Evolutionary conservation across 2,888 invertebrate species (phyloP).

Genomic region (Cataglyphis cursor): DNA sequence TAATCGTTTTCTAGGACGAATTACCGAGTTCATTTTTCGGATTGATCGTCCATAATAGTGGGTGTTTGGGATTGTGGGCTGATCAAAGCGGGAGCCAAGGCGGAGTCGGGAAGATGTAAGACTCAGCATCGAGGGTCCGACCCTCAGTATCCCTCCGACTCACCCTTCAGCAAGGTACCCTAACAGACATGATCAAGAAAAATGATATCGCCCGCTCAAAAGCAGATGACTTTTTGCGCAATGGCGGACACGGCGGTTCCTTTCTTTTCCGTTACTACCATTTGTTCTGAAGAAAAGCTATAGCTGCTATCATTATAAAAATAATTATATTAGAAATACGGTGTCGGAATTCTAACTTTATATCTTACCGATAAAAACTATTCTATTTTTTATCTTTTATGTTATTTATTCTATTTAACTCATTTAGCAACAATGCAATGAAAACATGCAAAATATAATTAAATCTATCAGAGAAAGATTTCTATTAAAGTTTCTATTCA

Average conservation of each 20-base stretch:
- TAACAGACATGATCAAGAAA: conserved; percentile 84
- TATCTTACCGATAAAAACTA: background rate
- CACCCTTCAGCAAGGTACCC: conserved; percentile 60
- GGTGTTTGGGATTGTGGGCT: conserved; percentile 83
- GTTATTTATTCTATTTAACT: background rate
- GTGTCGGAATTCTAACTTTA: background rate
- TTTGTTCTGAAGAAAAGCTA: conserved; percentile 58
- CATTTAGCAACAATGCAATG: too few relatives aligned
- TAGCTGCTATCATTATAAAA: conserved; percentile 56
- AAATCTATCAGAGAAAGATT: background rate
- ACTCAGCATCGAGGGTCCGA: conserved; percentile 84
- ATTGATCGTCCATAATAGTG: conserved; percentile 86
- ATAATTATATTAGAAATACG: conserved; percentile 9
- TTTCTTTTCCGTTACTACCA: conserved; percentile 2
- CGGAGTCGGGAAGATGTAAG: conserved; percentile 84
- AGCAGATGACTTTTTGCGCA: conserved; percentile 83
- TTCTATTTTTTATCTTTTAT: background rate
- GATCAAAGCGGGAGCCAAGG: conserved; percentile 84
- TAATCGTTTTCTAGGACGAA: conserved; percentile 66
- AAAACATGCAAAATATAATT: background rate
- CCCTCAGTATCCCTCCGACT: conserved; percentile 76
- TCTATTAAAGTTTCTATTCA: background rate
- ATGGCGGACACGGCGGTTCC: conserved; percentile 76
- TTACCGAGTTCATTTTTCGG: conserved; percentile 77
- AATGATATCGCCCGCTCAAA: conserved; percentile 84